These are phyloP conservation scores for Euschistus heros DNA, from an alignment of 1,140 invertebrate species.

Conservation along the genomic window DNA sequence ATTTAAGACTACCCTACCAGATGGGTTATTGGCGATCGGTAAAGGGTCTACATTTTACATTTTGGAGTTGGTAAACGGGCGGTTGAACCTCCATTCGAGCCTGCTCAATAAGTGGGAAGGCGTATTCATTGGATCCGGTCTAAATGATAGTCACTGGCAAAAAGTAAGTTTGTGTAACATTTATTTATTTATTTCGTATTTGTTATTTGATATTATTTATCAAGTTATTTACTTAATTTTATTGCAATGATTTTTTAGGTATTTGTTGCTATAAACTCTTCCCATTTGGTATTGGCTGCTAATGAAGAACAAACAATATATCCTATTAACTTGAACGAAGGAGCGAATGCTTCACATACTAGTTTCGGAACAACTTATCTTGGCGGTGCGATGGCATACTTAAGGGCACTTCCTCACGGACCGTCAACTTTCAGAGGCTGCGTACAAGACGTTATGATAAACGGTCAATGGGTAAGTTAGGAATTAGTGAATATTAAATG, in stretches of 20 bases:
- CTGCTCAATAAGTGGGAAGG: constrained; percentile 81
- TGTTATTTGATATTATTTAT: neutral
- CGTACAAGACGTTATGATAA: constrained; percentile 80
- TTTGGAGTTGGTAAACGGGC: constrained; percentile 64
- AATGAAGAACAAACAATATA: constrained; percentile 83
- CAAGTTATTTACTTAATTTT: neutral
- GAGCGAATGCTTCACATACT: constrained; percentile 56
- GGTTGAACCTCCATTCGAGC: constrained; percentile 74
- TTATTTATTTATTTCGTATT: neutral
- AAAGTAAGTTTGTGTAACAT: constrained; percentile 42
- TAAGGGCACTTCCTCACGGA: constrained; percentile 53
- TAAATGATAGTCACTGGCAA: constrained; percentile 81
- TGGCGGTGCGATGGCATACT: constrained; percentile 58
- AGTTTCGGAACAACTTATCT: constrained; percentile 71
- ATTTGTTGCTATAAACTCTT: constrained; percentile 74
- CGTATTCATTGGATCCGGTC: constrained; percentile 66
- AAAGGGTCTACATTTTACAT: constrained; percentile 72
- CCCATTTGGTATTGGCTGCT: constrained; percentile 69
- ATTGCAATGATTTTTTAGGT: constrained; percentile 37
- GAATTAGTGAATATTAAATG: too few relatives aligned
- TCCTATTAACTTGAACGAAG: constrained; percentile 68
- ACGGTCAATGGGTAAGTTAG: constrained; percentile 61
- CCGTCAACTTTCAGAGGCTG: constrained; percentile 77
- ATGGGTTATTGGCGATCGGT: constrained; percentile 75
- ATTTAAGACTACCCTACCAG: constrained; percentile 80